A percentile compares a stretch with the other conserved stretches of the same genome.
Evolutionary conservation across 2,888 invertebrate genomes (phyloP).

Genomic region (Phalera bucephala): DNA sequence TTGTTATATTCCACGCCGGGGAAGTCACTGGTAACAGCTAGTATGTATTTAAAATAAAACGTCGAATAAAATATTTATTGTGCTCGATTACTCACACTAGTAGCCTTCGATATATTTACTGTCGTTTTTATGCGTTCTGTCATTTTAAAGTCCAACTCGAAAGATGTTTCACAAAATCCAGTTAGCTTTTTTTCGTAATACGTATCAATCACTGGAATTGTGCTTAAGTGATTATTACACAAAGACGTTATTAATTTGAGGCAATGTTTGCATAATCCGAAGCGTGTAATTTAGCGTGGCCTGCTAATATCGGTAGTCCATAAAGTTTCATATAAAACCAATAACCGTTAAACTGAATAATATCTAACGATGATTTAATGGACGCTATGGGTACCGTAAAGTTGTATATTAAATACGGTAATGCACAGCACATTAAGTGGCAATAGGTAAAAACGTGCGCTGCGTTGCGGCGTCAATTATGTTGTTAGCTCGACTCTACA

Average conservation of each 20-base stretch:
- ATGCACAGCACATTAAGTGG: constrained; percentile 21
- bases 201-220: constrained; percentile 22
- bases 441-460: constrained; percentile 16
- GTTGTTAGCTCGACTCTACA: constrained; percentile 25
- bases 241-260: constrained; percentile 25
- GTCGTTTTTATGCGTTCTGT: constrained; percentile 24
- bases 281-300: constrained; percentile 25
- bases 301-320: constrained; percentile 21
- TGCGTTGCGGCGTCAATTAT: constrained; percentile 24
- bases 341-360: constrained; percentile 42
- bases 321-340: constrained; percentile 36
- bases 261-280: constrained; percentile 29
- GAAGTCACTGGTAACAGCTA: no score
- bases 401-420: constrained; percentile 40
- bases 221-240: constrained; percentile 14
- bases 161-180: constrained; percentile 18
- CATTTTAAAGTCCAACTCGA: constrained; percentile 20
- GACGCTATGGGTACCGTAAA: constrained; percentile 41
- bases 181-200: constrained; percentile 19
- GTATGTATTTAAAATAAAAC: constrained; percentile 24
- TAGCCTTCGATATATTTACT: constrained; percentile 22
- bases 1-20: no score
- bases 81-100: constrained; percentile 18
- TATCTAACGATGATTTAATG: constrained; percentile 50
- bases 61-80: constrained; percentile 20